Base-by-base conservation (phyloP, 2,888 invertebrate genomes). In the Scelioninae gen. 1 region DNA sequence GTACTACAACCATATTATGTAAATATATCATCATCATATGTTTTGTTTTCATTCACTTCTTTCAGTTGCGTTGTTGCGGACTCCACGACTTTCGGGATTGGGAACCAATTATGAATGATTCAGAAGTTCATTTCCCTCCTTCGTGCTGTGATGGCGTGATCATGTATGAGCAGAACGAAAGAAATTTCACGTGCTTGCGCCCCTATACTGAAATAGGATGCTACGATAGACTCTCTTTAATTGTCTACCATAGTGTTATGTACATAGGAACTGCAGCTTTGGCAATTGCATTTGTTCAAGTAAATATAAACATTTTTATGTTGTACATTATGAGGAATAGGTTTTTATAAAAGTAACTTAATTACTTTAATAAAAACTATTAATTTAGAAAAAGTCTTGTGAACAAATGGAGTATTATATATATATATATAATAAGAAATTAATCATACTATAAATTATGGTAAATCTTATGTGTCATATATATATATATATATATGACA, bases 211-310 rank as follows among this genome's bases (percentile, higher is more conserved):
- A 45, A 10, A 75, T 93, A 80, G 96, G 96, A 4, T 96, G 96
- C 86, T 93, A 95, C 56, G 93, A 93, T 8, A 93, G 94, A 62
- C 93, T 96, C 85, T 93, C 93, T 62, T 93, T 93, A 86, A 92
- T 96, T 81, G 93, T 96, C n/a, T 94, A 94, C 85, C 95, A 95
- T 90, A 96, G 96, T 89, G 95, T 96, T 32, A 94, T 96, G 71
- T 93, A 96, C 65, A 92, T 96, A 81, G 96, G 95, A 3, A 95
- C 96, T 62, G 96, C 96, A 5, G 96, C 96, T 5, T 93, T 96
- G 87, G 96, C 96, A n/a, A 95, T 96, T 78, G 96, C 96, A 7
- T 95, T 96, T 87, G 96, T 96, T 83, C 96, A 96, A 94, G 96
- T 96, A 90, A 80, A 51, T 47, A 29, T 45, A 6, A n/a, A 11